Evolutionary conservation across 1,140 invertebrate genomes (phyloP), one percentile per base, ranked within the genome.

Genomic region (Aphis gossypii): DNA sequence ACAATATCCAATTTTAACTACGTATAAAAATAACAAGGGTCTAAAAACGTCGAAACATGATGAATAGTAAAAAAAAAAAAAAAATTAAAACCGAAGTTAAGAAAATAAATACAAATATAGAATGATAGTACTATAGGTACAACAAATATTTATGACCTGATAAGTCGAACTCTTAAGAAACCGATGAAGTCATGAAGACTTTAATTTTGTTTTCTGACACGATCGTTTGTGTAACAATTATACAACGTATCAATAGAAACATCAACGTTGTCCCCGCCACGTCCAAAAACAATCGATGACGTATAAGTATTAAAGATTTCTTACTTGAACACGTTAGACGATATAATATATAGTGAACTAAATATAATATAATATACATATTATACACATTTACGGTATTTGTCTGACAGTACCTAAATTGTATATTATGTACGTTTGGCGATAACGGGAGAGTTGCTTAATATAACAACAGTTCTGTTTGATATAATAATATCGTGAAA

Each of bases 281-380:
- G 87, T 89, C n/a, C 14, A 25, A 89, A 89, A 68, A 56, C 51
- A 89, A 23, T 56, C n/a, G 88, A 54, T 89, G 88, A 89, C 51
- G 88, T 51, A 56, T 38, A 89, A 56, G 20, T 8, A 23, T 14
- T 89, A 11, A 89, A 30, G 44, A 2, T 41, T 41, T 38, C 25
- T 51, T 46, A 44, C 38, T 2, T 44, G 41, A 84, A 84, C 38
- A 86, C 82, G 8, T 25, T 48, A 30, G 9, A 86, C 9, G 11
- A 76, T n/a, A 76, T 41, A 41, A 76, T 51, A 60, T 76, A 76
- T 76, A 76, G n/a, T 35, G 14, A 68, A n/a, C 25, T 35, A n/a
- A 76, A 76, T 76, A 76, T 18, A 76, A n/a, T n/a, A 76, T n/a
- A 76, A 35, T 76, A 51, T 51, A 76, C 60, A 5, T 60, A 60